A percentile compares a stretch with the other conserved stretches of the same genome.
phyloP scores from a whole-genome alignment of 1,140 invertebrate genomes.

The Gerris buenoi region DNA sequence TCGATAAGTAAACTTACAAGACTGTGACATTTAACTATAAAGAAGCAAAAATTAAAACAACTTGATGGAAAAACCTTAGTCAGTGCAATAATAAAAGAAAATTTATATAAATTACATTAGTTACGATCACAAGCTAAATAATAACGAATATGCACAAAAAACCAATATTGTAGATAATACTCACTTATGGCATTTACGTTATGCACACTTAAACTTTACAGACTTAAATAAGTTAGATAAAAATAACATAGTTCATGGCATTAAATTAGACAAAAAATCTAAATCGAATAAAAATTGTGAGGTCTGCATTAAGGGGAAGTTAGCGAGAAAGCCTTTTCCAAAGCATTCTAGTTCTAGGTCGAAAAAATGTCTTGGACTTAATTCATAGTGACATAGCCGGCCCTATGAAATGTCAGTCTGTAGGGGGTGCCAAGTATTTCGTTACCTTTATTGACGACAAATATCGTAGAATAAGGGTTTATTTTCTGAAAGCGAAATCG shows the following conservation, averaged over 20 bases:
- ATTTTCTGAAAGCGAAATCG: neutral
- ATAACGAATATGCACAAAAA: neutral
- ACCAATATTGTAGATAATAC: neutral
- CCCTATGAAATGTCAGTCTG: constrained; percentile 28
- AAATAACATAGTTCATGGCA: neutral
- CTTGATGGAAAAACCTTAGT: neutral
- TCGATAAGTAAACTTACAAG: neutral
- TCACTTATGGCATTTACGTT: neutral
- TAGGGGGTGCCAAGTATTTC: constrained; percentile 28
- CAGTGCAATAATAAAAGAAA: neutral
- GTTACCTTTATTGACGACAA: constrained; percentile 34
- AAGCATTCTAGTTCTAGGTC: neutral
- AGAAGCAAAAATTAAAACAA: neutral
- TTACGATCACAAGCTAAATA: neutral
- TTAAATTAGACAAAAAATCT: neutral
- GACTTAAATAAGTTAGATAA: neutral
- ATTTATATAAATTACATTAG: neutral
- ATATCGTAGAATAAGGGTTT: constrained; percentile 12
- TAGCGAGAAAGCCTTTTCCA: neutral
- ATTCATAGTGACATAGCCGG: constrained; percentile 29
- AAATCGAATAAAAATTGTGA: neutral
- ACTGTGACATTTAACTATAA: neutral
- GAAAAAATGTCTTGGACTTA: constrained; percentile 9
- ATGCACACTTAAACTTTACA: neutral
- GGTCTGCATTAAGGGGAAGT: constrained; percentile 2